Evolutionary conservation across 2,113 vertebrate genomes (phyloP).

Genomic region (Lepus europaeus): DNA sequence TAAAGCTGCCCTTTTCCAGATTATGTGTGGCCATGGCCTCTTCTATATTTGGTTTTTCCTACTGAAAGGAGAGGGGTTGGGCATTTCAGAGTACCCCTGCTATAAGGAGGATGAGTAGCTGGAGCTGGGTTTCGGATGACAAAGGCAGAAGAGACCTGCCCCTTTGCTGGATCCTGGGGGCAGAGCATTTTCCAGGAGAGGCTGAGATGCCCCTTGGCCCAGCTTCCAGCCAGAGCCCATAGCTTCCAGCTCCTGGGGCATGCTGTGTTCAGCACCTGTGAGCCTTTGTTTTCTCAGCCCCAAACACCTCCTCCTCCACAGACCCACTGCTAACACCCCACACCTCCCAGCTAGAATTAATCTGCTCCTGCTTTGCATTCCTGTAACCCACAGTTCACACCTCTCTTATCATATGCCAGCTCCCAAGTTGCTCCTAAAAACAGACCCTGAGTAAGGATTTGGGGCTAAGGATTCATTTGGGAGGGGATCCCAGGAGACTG

Average conservation of each 20-base stretch:
- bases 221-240: not conserved
- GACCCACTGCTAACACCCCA: not conserved
- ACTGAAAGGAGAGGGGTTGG: not conserved
- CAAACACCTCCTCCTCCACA: not conserved
- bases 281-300: not conserved
- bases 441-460: not conserved
- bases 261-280: not conserved
- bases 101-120: not conserved
- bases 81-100: not conserved
- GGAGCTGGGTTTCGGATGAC: not conserved
- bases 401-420: not conserved
- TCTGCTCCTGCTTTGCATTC: not conserved
- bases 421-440: not conserved
- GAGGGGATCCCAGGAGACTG: conserved; percentile 10
- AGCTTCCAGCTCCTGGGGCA: not conserved
- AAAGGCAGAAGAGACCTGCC: not conserved
- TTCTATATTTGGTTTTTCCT: not conserved
- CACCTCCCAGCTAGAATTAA: not conserved
- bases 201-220: not conserved
- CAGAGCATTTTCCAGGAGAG: not conserved
- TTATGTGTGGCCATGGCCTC: not conserved
- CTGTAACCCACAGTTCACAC: no score
- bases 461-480: not conserved
- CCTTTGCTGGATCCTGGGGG: not conserved
- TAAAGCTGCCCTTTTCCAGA: not conserved